Conservation (phyloP, 2,888 invertebrate genomes). For the Xestoiulus laeticollis region DNA sequence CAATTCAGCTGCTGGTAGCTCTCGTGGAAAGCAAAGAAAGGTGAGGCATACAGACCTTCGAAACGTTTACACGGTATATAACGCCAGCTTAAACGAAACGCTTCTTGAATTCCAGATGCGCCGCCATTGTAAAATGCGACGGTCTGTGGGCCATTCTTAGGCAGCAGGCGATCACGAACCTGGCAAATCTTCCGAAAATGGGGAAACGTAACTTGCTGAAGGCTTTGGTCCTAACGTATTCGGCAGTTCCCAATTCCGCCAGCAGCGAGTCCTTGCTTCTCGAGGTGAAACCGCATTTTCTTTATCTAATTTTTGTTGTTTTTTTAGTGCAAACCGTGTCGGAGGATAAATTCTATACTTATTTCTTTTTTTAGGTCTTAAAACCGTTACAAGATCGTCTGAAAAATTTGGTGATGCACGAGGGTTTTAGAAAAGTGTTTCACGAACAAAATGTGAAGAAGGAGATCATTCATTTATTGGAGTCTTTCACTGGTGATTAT, state of each 20-base stretch:
- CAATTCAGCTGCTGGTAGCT: constrained; percentile 71
- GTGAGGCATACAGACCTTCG: constrained; percentile 60
- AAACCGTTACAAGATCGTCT: constrained; percentile 70
- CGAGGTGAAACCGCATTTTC: not conserved
- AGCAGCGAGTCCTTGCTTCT: constrained; percentile 58
- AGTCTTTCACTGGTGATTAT: constrained; percentile 72
- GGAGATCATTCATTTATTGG: constrained; percentile 78
- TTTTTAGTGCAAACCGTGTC: too few species aligned
- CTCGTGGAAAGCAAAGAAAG: constrained; percentile 68
- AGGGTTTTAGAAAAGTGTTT: constrained; percentile 68
- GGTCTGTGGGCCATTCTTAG: constrained; percentile 69
- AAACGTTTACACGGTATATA: not conserved
- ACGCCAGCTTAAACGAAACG: not conserved
- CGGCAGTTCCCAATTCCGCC: constrained; percentile 63
- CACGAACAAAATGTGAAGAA: constrained; percentile 73
- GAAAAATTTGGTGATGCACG: constrained; percentile 68
- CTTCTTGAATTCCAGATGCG: constrained; percentile 65
- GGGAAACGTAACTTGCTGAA: constrained; percentile 76
- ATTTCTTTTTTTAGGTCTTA: constrained; percentile 66
- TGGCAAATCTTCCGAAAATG: constrained; percentile 69
- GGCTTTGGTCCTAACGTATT: constrained; percentile 76
- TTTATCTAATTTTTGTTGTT: not conserved
- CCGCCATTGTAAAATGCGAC: constrained; percentile 70
- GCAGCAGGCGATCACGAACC: constrained; percentile 67
- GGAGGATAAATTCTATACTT: too few species aligned